Conservation (phyloP, 1,140 invertebrate species). For the Ganaspis sp. region DNA sequence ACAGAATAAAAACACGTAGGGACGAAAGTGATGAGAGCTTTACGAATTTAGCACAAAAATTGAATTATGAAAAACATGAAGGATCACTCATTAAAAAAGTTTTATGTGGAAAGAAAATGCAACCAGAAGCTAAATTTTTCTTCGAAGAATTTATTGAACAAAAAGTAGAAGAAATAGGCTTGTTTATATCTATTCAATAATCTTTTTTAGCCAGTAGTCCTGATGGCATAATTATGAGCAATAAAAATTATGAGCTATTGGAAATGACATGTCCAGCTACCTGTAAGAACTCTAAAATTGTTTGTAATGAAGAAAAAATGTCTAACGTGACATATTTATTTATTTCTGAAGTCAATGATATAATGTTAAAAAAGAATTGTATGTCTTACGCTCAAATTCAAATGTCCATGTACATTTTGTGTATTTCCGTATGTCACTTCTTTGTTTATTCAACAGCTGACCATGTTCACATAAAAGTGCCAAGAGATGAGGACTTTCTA, state of each 20-base stretch:
- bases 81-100: constrained; percentile 45
- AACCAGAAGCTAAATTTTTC: constrained; percentile 35
- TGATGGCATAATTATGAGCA: constrained; percentile 56
- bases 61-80: constrained; percentile 50
- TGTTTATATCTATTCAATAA: constrained; percentile 50
- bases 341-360: constrained; percentile 24
- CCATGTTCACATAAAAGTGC: constrained; percentile 35
- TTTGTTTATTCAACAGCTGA: constrained; percentile 32
- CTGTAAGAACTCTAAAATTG: constrained; percentile 45
- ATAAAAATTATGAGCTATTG: constrained; percentile 44
- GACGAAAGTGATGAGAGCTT: constrained; percentile 38
- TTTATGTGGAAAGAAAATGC: constrained; percentile 46
- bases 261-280: constrained; percentile 61
- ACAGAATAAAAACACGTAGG: constrained; percentile 48
- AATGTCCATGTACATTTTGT: constrained; percentile 36
- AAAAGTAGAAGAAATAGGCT: constrained; percentile 51
- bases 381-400: constrained; percentile 44
- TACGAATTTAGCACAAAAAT: constrained; percentile 34
- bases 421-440: constrained; percentile 39
- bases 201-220: constrained; percentile 57
- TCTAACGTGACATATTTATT: constrained; percentile 32
- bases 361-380: constrained; percentile 35
- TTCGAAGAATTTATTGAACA: constrained; percentile 38
- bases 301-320: background rate
- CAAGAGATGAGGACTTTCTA: constrained; percentile 48